These are phyloP conservation scores for Eilema caniola DNA, from an alignment of 2,888 invertebrate species.

Conservation along the genomic window DNA sequence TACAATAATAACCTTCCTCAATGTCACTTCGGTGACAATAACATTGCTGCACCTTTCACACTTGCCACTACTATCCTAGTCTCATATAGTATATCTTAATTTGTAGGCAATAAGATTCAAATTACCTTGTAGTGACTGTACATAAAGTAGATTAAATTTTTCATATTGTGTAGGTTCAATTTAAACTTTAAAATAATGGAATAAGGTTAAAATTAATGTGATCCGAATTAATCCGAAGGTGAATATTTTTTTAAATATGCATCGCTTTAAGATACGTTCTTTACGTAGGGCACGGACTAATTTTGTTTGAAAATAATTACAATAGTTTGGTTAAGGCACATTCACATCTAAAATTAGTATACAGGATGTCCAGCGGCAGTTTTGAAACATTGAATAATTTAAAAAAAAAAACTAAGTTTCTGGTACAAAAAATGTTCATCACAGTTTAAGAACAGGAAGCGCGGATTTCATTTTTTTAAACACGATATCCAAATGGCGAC, in stretches of 20 bases:
- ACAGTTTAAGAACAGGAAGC: too few species aligned
- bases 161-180: not conserved
- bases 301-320: slow-evolving; percentile 34
- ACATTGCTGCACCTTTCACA: slow-evolving; percentile 49
- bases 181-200: not conserved
- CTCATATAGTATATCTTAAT: slow-evolving; percentile 16
- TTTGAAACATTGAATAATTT: too few species aligned
- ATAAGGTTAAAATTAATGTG: slow-evolving; percentile 4
- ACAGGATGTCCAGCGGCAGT: too few species aligned
- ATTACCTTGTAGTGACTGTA: slow-evolving; percentile 8
- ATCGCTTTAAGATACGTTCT: slow-evolving; percentile 29
- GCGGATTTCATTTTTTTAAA: too few species aligned
- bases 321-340: slow-evolving; percentile 33
- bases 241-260: slow-evolving; percentile 19
- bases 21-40: slow-evolving; percentile 54
- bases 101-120: fast-evolving
- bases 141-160: slow-evolving; percentile 12
- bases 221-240: not conserved
- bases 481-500: too few species aligned
- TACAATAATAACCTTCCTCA: slow-evolving; percentile 47
- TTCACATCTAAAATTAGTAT: not conserved
- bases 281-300: slow-evolving; percentile 33
- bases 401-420: too few species aligned
- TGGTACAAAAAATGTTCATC: too few species aligned
- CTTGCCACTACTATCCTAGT: slow-evolving; percentile 10